Evolutionary conservation across 1,140 invertebrate species (phyloP).

Genomic region (Atta cephalotes): DNA sequence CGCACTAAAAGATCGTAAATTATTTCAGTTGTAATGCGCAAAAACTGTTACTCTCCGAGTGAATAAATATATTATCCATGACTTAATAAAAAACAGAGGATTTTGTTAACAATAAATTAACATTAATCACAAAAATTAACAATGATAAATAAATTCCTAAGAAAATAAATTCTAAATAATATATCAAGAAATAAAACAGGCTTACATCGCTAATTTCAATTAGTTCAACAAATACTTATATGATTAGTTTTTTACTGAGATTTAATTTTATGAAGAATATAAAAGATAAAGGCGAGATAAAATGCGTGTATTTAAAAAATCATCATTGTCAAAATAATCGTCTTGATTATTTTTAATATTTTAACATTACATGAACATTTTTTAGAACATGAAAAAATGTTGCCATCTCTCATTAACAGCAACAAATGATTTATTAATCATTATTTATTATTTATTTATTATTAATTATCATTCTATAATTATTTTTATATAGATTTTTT

Average conservation of each 20-base stretch:
- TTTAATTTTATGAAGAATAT: neutral
- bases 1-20: neutral
- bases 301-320: neutral
- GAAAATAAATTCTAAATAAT: too few species aligned
- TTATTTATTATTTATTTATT: too few species aligned
- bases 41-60: neutral
- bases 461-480: too few species aligned
- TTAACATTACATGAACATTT: neutral
- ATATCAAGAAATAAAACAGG: too few species aligned
- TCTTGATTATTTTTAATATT: neutral
- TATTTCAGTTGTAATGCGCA: neutral
- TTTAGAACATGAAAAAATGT: neutral
- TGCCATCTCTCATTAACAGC: neutral
- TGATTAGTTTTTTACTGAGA: neutral
- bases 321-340: neutral
- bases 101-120: neutral
- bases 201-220: too few species aligned
- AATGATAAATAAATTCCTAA: too few species aligned
- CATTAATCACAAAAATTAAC: neutral
- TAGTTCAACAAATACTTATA: neutral
- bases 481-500: neutral
- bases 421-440: neutral
- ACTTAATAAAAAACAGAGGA: neutral
- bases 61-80: neutral
- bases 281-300: neutral